Percentiles rank a stretch among this genome's conserved stretches.
These are phyloP conservation scores for Ianthella basta DNA, from an alignment of 37 sponge, comb jelly and placozoan genomes.

Conservation along the genomic window DNA sequence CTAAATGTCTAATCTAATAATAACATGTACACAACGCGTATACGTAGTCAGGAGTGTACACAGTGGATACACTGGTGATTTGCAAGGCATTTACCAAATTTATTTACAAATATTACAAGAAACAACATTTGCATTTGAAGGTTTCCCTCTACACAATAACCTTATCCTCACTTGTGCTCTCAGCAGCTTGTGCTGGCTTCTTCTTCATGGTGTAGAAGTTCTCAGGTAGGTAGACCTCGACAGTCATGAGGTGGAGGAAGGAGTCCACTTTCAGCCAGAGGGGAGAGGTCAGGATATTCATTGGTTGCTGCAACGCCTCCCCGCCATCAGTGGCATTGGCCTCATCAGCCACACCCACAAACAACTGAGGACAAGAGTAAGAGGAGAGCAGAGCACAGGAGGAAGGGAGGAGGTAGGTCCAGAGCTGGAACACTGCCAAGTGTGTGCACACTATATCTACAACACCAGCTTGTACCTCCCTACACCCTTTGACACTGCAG, in stretches of 20 bases:
- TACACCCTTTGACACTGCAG: too few relatives aligned
- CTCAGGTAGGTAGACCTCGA: not conserved
- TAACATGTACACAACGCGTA: too few relatives aligned
- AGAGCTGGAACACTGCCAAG: not conserved
- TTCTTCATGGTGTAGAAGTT: not conserved
- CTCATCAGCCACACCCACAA: slow-evolving; percentile 49
- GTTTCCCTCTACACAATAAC: too few relatives aligned
- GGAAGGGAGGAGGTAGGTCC: not conserved
- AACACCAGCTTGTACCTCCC: too few relatives aligned
- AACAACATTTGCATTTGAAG: too few relatives aligned
- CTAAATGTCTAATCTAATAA: too few relatives aligned
- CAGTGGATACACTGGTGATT: too few relatives aligned
- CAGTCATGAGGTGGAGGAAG: slow-evolving; percentile 15
- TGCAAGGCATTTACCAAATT: too few relatives aligned
- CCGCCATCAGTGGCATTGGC: too few relatives aligned
- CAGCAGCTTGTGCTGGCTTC: not conserved
- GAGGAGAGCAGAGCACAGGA: not conserved
- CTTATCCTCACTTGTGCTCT: too few relatives aligned
- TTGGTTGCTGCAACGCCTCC: not conserved
- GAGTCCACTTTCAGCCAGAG: not conserved
- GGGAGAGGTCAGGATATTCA: not conserved
- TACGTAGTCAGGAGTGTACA: too few relatives aligned
- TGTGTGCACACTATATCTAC: not conserved
- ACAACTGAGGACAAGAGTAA: slow-evolving; percentile 42
- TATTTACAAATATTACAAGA: too few relatives aligned